Evolutionary conservation across 2,797 vertebrate species (phyloP).

Genomic region (Artibeus jamaicensis): DNA sequence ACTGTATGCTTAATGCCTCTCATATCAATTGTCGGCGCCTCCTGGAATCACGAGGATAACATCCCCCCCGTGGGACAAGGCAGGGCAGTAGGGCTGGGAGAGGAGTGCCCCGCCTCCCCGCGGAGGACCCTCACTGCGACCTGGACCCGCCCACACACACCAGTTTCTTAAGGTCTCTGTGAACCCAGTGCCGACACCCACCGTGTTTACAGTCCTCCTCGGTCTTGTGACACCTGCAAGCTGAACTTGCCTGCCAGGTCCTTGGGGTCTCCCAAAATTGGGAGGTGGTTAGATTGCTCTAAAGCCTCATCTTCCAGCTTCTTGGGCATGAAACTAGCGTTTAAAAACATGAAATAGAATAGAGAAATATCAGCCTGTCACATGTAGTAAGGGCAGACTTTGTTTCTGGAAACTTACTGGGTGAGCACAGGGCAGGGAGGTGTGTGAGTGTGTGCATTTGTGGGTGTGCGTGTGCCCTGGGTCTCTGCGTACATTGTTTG

Average conservation of each 20-base stretch:
- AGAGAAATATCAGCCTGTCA: not conserved
- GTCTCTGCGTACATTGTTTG: conserved; percentile 5
- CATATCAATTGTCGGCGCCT: not conserved
- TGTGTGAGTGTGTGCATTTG: not conserved
- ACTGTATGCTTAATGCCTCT: not conserved
- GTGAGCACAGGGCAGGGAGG: not conserved
- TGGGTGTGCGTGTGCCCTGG: not conserved
- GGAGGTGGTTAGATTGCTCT: not conserved
- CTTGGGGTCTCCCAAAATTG: not conserved
- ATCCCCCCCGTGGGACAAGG: not conserved
- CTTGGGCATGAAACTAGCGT: not conserved
- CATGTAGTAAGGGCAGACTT: not conserved
- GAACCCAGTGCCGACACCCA: not conserved
- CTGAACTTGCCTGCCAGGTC: not conserved
- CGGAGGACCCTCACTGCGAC: not conserved
- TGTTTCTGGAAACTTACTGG: not conserved
- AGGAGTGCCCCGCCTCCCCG: not conserved
- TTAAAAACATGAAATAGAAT: not conserved
- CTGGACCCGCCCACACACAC: not conserved
- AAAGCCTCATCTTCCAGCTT: not conserved
- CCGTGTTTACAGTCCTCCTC: not conserved
- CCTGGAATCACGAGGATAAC: not conserved
- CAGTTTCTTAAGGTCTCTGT: not conserved
- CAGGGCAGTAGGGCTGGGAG: not conserved
- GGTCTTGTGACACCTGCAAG: not conserved